Evolutionary conservation across 2,797 vertebrate genomes (phyloP).

Genomic region (Avahi laniger): DNA sequence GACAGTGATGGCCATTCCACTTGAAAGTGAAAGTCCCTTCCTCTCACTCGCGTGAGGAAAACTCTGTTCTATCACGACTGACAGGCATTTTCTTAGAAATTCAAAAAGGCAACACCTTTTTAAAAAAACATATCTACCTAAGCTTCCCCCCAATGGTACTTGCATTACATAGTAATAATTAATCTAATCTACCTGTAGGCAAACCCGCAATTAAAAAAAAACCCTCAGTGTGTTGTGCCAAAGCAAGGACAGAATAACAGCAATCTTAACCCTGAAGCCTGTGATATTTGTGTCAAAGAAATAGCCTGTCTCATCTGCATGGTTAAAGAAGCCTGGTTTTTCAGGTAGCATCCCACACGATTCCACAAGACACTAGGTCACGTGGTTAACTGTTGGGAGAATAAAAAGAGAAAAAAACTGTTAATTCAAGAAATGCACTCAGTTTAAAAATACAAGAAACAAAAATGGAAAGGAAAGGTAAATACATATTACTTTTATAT

Average conservation of each 20-base stretch:
- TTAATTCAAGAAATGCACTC: conserved; percentile 26
- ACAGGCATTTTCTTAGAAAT: conserved; percentile 84
- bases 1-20: conserved; percentile 82
- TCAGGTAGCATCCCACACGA: conserved; percentile 87
- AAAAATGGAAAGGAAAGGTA: neutral
- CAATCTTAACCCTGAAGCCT: conserved; percentile 88
- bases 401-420: conserved; percentile 64
- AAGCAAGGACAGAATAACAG: conserved; percentile 88
- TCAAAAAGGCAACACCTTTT: conserved; percentile 87
- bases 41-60: conserved; percentile 82
- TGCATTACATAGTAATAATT: conserved; percentile 91
- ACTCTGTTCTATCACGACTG: conserved; percentile 80
- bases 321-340: conserved; percentile 84
- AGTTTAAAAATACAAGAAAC: conserved; percentile 11
- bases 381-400: conserved; percentile 93
- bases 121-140: conserved; percentile 85
- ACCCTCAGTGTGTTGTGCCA: conserved; percentile 86
- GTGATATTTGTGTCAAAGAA: conserved; percentile 85
- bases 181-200: conserved; percentile 89
- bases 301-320: conserved; percentile 84
- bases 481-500: neutral
- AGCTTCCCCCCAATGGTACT: conserved; percentile 87
- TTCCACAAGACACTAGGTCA: conserved; percentile 86
- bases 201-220: conserved; percentile 86
- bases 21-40: conserved; percentile 80